Base-by-base conservation (phyloP, 2,888 invertebrate species). In the Megamerina dolium region DNA sequence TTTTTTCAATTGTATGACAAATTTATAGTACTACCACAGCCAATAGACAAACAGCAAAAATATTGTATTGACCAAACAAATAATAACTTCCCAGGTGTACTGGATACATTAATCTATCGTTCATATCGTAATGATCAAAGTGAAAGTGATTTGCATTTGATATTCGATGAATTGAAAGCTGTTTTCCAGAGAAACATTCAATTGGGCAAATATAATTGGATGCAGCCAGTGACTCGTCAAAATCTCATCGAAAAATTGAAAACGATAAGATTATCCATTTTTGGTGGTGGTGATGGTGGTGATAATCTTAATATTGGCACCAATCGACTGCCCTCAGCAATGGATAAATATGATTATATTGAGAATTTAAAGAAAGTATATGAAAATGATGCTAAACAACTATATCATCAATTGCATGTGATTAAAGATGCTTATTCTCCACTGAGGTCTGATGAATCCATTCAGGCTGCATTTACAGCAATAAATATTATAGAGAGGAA, bases 401-500 rank as follows among this genome's bases (percentile, higher is more conserved):
- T 6, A 5, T 12, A 3, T 12, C 16, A 17, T 16, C 32, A 4
- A 4, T 12, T 19, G 12, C 12, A 12, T 8, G 26, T 26, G 9
- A 9, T 8, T 18, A 10, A 32, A 18, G 17, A 4, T 12, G 32
- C 17, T 5, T 31, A 16, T n/a, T 31, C 14, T 14, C 17, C 17
- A 31, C 14, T 17, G 5, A 14, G 21, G 21, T 31, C 37, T 10
- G 13, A 38, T 16, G 9, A 30, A 9, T 29, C 29, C 9, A 3
- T 16, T 8, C 20, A 17, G 8, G 21, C 31, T 10, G 43, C 48
- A 2, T 35, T 49, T 1, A 35, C 47, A 6, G 47, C 60, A 2
- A 37, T 17, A 1, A 55, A 54, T 37, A 48, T 58, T 38, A n/a
- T 46, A 1, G 14, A 40, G 3, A 49, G 54, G 18, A 60, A 61